These are phyloP conservation scores for Ypsolopha scabrella DNA, from an alignment of 2,888 invertebrate genomes.

Conservation along the genomic window DNA sequence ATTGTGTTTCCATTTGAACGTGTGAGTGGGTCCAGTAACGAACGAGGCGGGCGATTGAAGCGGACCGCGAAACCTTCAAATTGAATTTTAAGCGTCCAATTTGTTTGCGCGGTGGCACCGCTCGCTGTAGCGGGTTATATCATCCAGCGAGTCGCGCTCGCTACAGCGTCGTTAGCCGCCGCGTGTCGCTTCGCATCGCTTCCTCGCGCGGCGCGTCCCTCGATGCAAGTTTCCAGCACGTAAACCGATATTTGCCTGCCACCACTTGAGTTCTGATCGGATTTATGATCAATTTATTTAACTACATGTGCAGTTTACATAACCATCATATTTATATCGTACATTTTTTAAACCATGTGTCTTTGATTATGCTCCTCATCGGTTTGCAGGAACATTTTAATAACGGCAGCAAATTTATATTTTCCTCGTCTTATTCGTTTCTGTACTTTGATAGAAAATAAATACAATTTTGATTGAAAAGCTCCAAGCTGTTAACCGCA, in stretches of 20 bases:
- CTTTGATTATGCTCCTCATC: too few species aligned
- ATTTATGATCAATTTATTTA: constrained; percentile 44
- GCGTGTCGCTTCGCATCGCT: constrained; percentile 18
- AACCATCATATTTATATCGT: too few species aligned
- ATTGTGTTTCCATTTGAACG: constrained; percentile 53
- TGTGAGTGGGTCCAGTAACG: constrained; percentile 52
- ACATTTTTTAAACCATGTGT: too few species aligned
- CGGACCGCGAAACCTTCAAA: constrained; percentile 68
- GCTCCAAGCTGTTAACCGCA: too few species aligned
- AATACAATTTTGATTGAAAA: too few species aligned
- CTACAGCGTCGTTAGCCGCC: constrained; percentile 11
- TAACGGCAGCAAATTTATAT: too few species aligned
- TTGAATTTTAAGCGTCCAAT: constrained; percentile 71
- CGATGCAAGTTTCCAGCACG: constrained; percentile 36
- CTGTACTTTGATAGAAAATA: too few species aligned
- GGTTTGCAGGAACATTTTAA: too few species aligned
- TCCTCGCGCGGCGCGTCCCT: constrained; percentile 1
- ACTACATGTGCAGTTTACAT: constrained; percentile 2
- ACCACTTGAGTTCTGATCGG: constrained; percentile 29
- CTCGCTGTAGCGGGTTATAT: constrained; percentile 4
- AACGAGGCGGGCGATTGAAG: constrained; percentile 58
- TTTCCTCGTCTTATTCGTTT: too few species aligned
- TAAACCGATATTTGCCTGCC: constrained; percentile 54
- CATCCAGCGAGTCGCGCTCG: constrained; percentile 3
- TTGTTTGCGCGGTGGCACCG: constrained; percentile 53